Evolutionary conservation across 2,113 vertebrate species (phyloP).

Genomic region (Salvelinus sp.): DNA sequence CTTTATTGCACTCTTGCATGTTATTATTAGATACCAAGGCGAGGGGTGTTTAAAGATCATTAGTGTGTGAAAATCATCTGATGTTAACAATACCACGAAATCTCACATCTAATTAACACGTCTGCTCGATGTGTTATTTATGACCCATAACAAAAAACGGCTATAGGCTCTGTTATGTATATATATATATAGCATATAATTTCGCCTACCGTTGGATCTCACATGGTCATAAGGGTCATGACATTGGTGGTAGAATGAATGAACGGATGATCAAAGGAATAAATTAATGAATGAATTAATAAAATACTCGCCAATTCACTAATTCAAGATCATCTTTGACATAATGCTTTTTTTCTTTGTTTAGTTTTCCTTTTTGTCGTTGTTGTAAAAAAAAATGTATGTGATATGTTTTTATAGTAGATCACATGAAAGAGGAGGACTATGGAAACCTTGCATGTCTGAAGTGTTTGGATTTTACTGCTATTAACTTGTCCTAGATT

Average conservation of each 20-base stretch:
- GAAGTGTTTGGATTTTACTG: neutral
- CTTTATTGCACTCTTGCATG: constrained; percentile 5
- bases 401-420: neutral
- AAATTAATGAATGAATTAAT: too few species aligned
- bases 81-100: neutral
- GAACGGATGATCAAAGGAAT: neutral
- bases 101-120: neutral
- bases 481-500: neutral
- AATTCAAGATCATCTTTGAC: neutral
- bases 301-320: neutral
- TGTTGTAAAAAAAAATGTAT: neutral
- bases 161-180: too few species aligned
- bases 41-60: constrained; percentile 24
- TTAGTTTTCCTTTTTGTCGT: neutral
- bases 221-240: constrained; percentile 22
- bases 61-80: constrained; percentile 25
- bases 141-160: too few species aligned
- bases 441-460: neutral
- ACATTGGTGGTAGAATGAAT: constrained; percentile 19
- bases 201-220: neutral
- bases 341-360: neutral
- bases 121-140: too few species aligned
- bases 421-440: neutral
- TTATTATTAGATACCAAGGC: constrained; percentile 45
- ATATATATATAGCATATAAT: too few species aligned